These are phyloP conservation scores for Xestoiulus laeticollis DNA, from an alignment of 2,888 invertebrate genomes.

Conservation along the genomic window DNA sequence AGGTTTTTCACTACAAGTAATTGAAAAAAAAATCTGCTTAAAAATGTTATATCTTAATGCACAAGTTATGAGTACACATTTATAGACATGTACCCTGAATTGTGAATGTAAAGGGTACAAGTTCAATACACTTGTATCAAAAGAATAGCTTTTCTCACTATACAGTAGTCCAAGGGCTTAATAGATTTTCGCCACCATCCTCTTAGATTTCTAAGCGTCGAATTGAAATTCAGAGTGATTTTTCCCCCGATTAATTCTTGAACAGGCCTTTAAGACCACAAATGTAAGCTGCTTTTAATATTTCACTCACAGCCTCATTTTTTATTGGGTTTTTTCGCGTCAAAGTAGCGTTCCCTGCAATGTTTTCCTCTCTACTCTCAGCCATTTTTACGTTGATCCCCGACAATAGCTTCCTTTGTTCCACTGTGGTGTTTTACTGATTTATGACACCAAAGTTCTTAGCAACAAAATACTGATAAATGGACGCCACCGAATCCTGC, in stretches of 20 bases:
- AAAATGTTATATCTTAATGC: too few species aligned
- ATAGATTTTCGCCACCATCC: not conserved
- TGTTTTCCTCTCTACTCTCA: not conserved
- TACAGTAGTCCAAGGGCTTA: not conserved
- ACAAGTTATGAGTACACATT: too few species aligned
- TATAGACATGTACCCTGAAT: too few species aligned
- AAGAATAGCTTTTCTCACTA: not conserved
- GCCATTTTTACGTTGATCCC: slow-evolving; percentile 12
- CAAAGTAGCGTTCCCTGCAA: not conserved
- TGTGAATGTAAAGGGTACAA: too few species aligned
- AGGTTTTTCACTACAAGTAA: too few species aligned
- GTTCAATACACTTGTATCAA: not conserved
- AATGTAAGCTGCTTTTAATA: not conserved
- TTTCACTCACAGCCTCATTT: not conserved
- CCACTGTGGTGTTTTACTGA: slow-evolving; percentile 43
- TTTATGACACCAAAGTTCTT: slow-evolving; percentile 30
- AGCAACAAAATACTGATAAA: slow-evolving; percentile 45
- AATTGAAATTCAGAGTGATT: not conserved
- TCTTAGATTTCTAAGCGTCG: not conserved
- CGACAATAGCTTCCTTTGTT: not conserved
- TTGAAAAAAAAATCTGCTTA: too few species aligned
- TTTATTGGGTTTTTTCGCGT: not conserved
- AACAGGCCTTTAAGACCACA: not conserved
- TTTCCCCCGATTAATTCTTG: not conserved
- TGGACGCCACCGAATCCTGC: not conserved